Percentiles rank a stretch among this genome's conserved stretches.
phyloP scores from a whole-genome alignment of 2,113 vertebrate genomes.

The Paramormyrops kingsleyae region DNA sequence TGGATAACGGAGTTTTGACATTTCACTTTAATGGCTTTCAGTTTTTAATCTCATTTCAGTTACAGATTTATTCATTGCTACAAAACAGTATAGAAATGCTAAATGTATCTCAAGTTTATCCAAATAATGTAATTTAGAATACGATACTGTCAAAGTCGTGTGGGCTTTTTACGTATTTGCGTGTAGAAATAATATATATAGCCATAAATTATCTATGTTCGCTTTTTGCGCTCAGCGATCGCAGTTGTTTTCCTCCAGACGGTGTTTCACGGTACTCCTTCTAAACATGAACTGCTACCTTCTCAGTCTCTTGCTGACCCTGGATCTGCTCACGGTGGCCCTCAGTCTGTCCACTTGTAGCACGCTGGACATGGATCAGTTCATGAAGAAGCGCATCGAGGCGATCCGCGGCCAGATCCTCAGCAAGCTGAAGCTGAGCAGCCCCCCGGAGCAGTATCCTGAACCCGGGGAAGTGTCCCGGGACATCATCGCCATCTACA shows the following conservation, averaged over 20 bases:
- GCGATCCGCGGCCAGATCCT: conserved; percentile 93
- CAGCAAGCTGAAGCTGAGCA: conserved; percentile 90
- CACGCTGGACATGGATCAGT: conserved; percentile 92
- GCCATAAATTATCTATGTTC: conserved; percentile 1
- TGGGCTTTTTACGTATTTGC: neutral
- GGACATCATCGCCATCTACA: conserved; percentile 94
- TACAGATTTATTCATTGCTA: neutral
- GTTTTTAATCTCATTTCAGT: neutral
- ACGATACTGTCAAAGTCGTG: neutral
- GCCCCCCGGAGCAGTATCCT: conserved; percentile 72
- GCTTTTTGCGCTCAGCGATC: neutral
- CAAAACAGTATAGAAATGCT: neutral
- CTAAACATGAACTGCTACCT: conserved; percentile 83
- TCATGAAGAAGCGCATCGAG: conserved; percentile 91
- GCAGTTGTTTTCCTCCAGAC: neutral
- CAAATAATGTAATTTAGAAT: neutral
- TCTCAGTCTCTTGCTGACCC: conserved; percentile 71
- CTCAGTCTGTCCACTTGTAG: conserved; percentile 90
- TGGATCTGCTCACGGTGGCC: conserved; percentile 80
- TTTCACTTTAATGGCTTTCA: neutral
- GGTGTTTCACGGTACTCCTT: conserved; percentile 21
- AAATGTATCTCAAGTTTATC: neutral
- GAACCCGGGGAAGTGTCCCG: conserved; percentile 86
- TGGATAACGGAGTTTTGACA: conserved; percentile 1
- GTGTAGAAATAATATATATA: neutral